Base-by-base conservation (phyloP, 2,797 vertebrate species). In the Danio jaintianensis region DNA sequence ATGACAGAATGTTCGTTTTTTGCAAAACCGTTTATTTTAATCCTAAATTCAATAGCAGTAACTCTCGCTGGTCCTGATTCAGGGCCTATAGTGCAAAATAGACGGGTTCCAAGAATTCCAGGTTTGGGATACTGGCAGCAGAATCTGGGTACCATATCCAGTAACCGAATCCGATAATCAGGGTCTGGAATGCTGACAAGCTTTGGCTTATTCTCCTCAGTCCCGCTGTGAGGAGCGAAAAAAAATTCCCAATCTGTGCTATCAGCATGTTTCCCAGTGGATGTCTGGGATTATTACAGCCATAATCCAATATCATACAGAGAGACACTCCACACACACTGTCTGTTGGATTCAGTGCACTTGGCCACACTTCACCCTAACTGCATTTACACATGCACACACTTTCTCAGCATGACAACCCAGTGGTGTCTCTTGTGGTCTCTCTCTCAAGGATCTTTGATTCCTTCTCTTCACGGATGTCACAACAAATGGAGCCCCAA, bases 181-280 rank as follows among this genome's bases (percentile, higher is more conserved):
- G 59, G 61, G 36, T 43, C 50, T 66, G 40, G 40, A 78, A 74
- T 74, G 59, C 18, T 42, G 52, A 48, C 56, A 29, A 67, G 40
- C 56, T 67, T 81, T 80, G 77, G 61, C 36, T 73, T 53, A 72
- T 69, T 63, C 20, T 71, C 13, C 16, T 29, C 75, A 47, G 11
- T 69, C 38, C 64, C 10, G 29, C 64, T 61, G 56, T 38, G 70
- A 43, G 42, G 22, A 73, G 72, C 20, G 29, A 76, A 74, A 63
- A 64, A 75, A 68, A 83, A 75, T 20, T 55, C 64, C 70, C 69
- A 83, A 55, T 85, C 81, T 83, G 74, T 80, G 78, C 69, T 78
- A 79, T 80, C 73, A 22, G 62, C 77, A 74, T 67, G 80, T 80
- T 80, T 69, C 48, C 64, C 47, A 43, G 67, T 61, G 59, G 83